These are phyloP conservation scores for Neofelis nebulosa DNA, from an alignment of 2,113 vertebrate species.

Conservation along the genomic window DNA sequence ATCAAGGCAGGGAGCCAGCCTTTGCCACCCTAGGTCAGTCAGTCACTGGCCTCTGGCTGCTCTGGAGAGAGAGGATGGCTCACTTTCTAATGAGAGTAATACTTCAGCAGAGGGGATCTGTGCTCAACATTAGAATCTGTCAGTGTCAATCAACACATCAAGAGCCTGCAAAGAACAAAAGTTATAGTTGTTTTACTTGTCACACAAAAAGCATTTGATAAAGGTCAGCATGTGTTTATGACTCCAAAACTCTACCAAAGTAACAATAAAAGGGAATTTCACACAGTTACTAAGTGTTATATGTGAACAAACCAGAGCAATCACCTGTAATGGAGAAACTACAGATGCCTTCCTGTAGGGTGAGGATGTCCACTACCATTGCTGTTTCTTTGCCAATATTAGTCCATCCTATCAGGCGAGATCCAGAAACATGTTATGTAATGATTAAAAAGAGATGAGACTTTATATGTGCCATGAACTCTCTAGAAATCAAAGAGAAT, in stretches of 20 bases:
- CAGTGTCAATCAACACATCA: not conserved
- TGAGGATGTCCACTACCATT: not conserved
- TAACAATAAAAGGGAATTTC: not conserved
- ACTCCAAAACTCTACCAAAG: not conserved
- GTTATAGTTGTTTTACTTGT: not conserved
- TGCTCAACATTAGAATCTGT: not conserved
- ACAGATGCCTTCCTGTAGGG: not conserved
- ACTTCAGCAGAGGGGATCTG: too few species aligned
- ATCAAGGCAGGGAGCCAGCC: too few species aligned
- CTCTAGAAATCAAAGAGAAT: not conserved
- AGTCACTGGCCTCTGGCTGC: too few species aligned
- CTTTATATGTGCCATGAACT: not conserved
- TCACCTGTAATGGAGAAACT: not conserved
- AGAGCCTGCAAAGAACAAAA: not conserved
- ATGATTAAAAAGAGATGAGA: not conserved
- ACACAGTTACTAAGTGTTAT: not conserved
- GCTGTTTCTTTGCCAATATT: not conserved
- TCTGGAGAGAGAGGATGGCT: too few species aligned
- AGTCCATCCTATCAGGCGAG: not conserved
- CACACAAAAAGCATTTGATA: not conserved
- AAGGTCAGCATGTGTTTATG: not conserved
- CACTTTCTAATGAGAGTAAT: too few species aligned
- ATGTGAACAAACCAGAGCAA: not conserved
- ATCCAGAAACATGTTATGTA: not conserved
- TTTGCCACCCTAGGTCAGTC: too few species aligned